Base-by-base conservation (phyloP, 2,888 invertebrate genomes). In the Harpalus rubripes region DNA sequence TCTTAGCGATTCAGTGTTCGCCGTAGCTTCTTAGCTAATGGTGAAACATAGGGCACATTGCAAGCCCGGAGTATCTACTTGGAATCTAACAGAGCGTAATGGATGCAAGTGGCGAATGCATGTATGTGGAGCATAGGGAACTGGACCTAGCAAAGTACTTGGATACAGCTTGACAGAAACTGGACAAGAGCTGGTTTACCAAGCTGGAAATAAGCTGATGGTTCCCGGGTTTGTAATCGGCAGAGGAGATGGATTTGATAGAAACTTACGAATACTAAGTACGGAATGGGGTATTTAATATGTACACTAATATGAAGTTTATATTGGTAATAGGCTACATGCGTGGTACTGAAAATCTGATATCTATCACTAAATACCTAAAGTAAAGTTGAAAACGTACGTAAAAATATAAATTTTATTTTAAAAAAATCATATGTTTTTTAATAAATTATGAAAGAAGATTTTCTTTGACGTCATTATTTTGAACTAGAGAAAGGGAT, bases 121-220 rank as follows among this genome's bases (percentile, higher is more conserved):
- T 16, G 16, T 59, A 3, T 22, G 22, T 22, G 22, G 22, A 22
- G 22, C 22, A 22, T 22, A 22, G 5, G 15, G 16, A 59, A 59
- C 6, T 16, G 6, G 59, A 56, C n/a, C 2, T 4, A 59, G 59
- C 18, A 59, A 59, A 59, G 59, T 59, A 59, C 59, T 59, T 59
- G 59, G 15, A 4, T 59, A 15, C 16, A 59, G 59, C 59, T 59
- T 59, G 59, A 59, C 59, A 16, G 16, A 59, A 59, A 16, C 59
- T 59, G 59, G 59, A 59, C 59, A 59, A 59, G 59, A 59, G 18
- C 59, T 59, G 16, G 59, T 59, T 59, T 15, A 59, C 15, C 59
- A 15, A 59, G 7, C 16, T 59, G 16, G 59, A 15, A 15, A 59
- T 59, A 59, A 59, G 59, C 59, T 59, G 16, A 59, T 59, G 59